Evolutionary conservation across 2,888 invertebrate species (phyloP), one percentile per base, ranked within the genome.

Genomic region (Tortricodes alternella): DNA sequence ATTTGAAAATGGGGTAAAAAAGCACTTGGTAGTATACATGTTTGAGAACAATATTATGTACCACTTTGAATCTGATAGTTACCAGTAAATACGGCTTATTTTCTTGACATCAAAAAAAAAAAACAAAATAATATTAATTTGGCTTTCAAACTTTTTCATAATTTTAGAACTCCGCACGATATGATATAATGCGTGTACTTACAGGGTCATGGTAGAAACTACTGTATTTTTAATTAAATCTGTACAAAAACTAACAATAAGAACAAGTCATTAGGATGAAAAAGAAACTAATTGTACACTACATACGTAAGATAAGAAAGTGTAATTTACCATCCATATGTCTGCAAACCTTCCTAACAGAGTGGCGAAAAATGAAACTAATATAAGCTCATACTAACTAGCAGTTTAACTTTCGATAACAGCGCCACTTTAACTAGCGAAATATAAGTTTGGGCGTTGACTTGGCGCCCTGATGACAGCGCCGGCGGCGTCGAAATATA

Each of bases 401-500:
- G 23, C 9, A 3, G 23, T 16, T 19, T n/a, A 48, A 19, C 4
- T n/a, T 34, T 11, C 3, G 18, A 19, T 11, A 21, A 34, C 34
- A 41, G 6, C 13, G 9, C 18, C 23, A 19, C 8, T 5, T 2
- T 16, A 11, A 50, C n/a, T 13, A 7, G 27, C 37, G n/a, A 35
- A 41, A 49, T 1, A 24, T 48, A 49, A 24, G 8, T 43, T 44
- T 53, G 50, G 7, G 9, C 16, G 18, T 11, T 19, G 50, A 56
- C 41, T 46, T 48, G 16, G 41, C 35, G 43, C 43, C 27, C 15
- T 35, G 29, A 44, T 37, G 38, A 50, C 37, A 38, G 29, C 44
- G 23, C 34, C 21, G n/a, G n/a, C n/a, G n/a, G n/a, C 41, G 38
- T 50, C 43, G 21, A 56, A 49, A 60, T 44, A 58, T 50, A 60